Evolutionary conservation across 2,888 invertebrate species (phyloP), one percentile per base, ranked within the genome.

Genomic region (Ichneumon xanthorius): DNA sequence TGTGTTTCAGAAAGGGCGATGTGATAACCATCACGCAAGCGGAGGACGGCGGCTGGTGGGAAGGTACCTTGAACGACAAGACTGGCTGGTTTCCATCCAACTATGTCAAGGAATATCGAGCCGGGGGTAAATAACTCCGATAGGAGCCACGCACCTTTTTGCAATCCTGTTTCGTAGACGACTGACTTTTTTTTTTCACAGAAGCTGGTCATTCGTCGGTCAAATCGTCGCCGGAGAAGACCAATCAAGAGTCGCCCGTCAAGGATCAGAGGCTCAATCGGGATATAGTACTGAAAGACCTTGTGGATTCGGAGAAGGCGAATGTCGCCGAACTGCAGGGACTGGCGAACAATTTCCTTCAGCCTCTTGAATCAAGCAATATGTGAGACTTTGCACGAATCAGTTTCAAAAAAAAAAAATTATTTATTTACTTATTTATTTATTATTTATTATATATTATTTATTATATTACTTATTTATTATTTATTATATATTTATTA

Each of bases 11-110:
- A 91, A 99, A 99, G 94, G 98, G 99, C 77, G 99, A 99, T 94
- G 95, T 99, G 89, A 99, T 99, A 90, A 98, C 98, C 53, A 97
- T 99, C 81, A 99, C 99, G 48, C 99, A 99, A 94, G 96, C 96
- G 83, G 97, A 98, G 92, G 99, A 99, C 92, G 99, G 99, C 78
- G 99, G 99, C 63, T 99, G 99, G 99, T 99, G 99, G 99, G 99
- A 99, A 95, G 99, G 99, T 16, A 99, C 99, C 9, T 95, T 99
- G 71, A 96, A 97, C 85, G 99, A 98, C 89, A 98, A 97, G 93
- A 99, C 99, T 87, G 99, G 99, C 91, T 99, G 99, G 99, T 99
- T 99, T 95, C 99, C 99, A 86, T 98, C 98, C 92, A 99, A 99
- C 95, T 99, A 99, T 95, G 98, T 99, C 85, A 97, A 97, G 92